phyloP scores from a whole-genome alignment of 1,140 invertebrate species.

The Carcinoscorpius rotundicauda region DNA sequence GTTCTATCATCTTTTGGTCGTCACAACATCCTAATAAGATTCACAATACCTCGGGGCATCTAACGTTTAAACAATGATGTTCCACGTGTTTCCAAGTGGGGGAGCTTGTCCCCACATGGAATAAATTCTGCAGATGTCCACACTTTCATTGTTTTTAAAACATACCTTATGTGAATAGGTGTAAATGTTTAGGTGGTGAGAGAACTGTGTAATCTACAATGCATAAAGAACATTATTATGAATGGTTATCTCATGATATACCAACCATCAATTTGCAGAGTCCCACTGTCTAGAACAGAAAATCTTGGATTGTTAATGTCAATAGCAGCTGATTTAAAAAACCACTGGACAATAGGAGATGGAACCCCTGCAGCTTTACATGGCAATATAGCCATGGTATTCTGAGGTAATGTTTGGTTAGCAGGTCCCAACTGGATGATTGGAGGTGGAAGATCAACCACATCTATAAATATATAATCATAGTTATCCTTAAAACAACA shows the following conservation, averaged over 20 bases:
- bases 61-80: too few species aligned
- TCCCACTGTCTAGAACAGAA: conserved; percentile 50
- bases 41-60: too few species aligned
- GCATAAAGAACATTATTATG: too few species aligned
- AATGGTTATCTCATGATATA: background rate
- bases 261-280: conserved; percentile 65
- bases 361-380: conserved; percentile 61
- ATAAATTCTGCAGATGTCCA: too few species aligned
- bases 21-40: too few species aligned
- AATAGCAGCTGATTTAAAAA: conserved; percentile 21
- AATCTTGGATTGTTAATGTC: conserved; percentile 25
- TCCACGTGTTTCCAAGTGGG: too few species aligned
- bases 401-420: conserved; percentile 75
- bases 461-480: conserved; percentile 44
- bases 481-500: background rate
- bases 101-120: too few species aligned
- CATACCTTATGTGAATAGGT: conserved; percentile 46
- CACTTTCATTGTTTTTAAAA: background rate
- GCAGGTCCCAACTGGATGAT: conserved; percentile 80
- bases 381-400: conserved; percentile 62
- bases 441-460: conserved; percentile 73
- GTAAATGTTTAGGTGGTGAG: conserved; percentile 31
- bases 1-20: too few species aligned
- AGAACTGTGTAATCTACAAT: too few species aligned
- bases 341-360: conserved; percentile 65